These are phyloP conservation scores for Melanocharis versteri DNA, from an alignment of 2,113 vertebrate genomes.

Conservation along the genomic window DNA sequence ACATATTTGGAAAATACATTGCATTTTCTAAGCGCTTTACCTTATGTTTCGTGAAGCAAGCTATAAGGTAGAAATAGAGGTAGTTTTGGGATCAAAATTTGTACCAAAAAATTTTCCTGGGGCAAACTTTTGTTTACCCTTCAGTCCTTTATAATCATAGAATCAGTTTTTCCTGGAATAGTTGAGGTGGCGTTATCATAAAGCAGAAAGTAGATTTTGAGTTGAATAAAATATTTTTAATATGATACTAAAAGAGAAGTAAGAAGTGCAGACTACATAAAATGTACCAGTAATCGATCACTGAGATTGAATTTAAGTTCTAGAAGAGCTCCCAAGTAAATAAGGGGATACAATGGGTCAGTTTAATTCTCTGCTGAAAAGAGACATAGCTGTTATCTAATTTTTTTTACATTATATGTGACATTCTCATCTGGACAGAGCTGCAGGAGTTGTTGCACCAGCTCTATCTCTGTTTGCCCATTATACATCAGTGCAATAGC, in stretches of 20 bases:
- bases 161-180: not conserved
- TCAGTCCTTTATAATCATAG: not conserved
- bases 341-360: not conserved
- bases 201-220: not conserved
- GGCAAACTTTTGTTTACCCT: not conserved
- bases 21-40: not conserved
- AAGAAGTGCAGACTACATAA: not conserved
- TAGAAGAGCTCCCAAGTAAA: not conserved
- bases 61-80: not conserved
- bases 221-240: not conserved
- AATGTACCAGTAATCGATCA: not conserved
- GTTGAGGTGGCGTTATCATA: not conserved
- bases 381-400: not conserved
- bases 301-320: not conserved
- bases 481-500: not conserved
- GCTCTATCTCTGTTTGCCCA: not conserved
- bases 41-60: not conserved
- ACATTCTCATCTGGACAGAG: not conserved
- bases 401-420: slow-evolving; percentile 10
- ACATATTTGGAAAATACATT: not conserved
- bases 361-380: not conserved
- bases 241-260: not conserved
- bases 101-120: not conserved
- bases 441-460: not conserved
- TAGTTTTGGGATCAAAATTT: not conserved